phyloP scores from a whole-genome alignment of 1,140 invertebrate genomes.

The Conus ventricosus region DNA sequence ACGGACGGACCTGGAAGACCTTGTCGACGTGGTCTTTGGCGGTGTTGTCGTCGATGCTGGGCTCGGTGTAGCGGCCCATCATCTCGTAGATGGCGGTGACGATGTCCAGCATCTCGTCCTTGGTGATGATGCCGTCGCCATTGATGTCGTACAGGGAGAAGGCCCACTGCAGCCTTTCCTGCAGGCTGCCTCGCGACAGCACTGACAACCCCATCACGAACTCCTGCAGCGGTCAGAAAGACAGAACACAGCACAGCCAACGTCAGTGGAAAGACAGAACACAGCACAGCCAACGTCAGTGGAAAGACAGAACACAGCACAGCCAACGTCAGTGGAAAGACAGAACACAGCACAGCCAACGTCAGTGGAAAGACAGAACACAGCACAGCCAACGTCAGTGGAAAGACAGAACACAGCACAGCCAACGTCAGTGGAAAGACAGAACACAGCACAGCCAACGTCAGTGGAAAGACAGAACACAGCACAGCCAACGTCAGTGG shows the following conservation, averaged over 20 bases:
- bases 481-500: no score
- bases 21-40: constrained; percentile 91
- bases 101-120: constrained; percentile 90
- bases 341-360: no score
- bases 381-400: no score
- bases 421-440: no score
- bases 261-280: constrained; percentile 8
- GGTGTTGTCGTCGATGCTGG: constrained; percentile 84
- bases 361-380: no score
- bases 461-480: no score
- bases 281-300: no score
- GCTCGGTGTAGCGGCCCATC: constrained; percentile 87
- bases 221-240: constrained; percentile 54
- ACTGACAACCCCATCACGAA: constrained; percentile 85
- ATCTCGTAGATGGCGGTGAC: constrained; percentile 93
- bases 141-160: constrained; percentile 95
- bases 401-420: no score
- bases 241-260: no score
- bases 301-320: no score
- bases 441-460: no score
- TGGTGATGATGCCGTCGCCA: constrained; percentile 89
- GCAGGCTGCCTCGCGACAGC: constrained; percentile 82
- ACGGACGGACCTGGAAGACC: constrained; percentile 85
- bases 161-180: constrained; percentile 95
- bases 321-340: no score